Evolutionary conservation across 2,797 vertebrate species (phyloP), one percentile per base, ranked within the genome.

Genomic region (Cuculus canorus): DNA sequence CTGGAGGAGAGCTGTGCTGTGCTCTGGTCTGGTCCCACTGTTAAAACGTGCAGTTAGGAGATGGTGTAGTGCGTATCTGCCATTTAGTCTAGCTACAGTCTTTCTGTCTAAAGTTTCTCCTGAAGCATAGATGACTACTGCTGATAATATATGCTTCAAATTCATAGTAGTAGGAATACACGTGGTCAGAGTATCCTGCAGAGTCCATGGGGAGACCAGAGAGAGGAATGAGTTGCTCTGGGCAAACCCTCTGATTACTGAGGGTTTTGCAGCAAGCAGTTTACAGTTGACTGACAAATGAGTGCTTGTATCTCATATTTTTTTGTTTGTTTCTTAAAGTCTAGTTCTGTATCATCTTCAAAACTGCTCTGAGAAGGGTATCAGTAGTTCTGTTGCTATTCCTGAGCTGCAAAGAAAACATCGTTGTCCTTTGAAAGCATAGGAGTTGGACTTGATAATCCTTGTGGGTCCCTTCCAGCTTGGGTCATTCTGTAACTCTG

Each of bases 291-390:
- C 7, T 32, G 14, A 69, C 17, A 82, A 59, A 27, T 41, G 24
- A 0, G 4, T 21, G n/a, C 18, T 37, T 45, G 12, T 56, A 23
- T 59, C 1, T 0, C 39, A 14, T 11, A 2, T 0, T 16, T 17
- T 21, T 21, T 7, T 15, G 63, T 73, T 61, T 22, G 33, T 48
- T 60, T 24, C 10, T 60, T 21, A 6, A 47, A 52, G 10, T 53
- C 27, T 0, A 0, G 27, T 25, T 66, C 21, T 71, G 21, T 35
- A 8, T 48, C 9, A 10, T 63, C 21, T 77, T 54, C 9, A 8
- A 13, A 87, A 76, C 17, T 0, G 1, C 9, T 45, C 24, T 77
- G n/a, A 37, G n/a, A 35, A 61, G 19, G 32, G 4, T 72, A 4
- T 61, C 25, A 0, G 4, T 70, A 48, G 52, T 66, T 79, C 10